phyloP scores from a whole-genome alignment of 2,888 invertebrate species.

The Petrophora chlorosata region DNA sequence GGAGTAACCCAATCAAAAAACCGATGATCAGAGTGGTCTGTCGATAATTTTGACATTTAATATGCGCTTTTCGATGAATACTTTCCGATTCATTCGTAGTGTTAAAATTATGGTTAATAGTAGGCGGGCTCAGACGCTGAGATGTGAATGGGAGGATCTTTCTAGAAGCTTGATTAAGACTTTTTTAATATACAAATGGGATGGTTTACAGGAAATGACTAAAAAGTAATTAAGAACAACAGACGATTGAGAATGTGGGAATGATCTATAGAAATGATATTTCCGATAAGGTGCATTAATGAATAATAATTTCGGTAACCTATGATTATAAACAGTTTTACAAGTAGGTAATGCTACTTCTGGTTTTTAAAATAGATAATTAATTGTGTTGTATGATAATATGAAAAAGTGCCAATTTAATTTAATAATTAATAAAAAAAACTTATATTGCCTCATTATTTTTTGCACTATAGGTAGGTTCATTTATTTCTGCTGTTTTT shows the following conservation, averaged over 20 bases:
- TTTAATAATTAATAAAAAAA: too few relatives aligned
- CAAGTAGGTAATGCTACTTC: constrained; percentile 5
- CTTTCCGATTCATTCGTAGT: constrained; percentile 34
- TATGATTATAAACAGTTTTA: constrained; percentile 10
- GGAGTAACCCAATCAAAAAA: too few relatives aligned
- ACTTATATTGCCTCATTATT: too few relatives aligned
- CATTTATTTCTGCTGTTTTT: too few relatives aligned
- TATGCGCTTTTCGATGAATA: too few relatives aligned
- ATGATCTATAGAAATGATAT: constrained; percentile 7
- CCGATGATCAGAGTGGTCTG: too few relatives aligned
- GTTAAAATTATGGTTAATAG: constrained; percentile 62
- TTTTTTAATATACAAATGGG: constrained; percentile 43
- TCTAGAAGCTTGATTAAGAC: constrained; percentile 59
- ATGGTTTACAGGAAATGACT: constrained; percentile 49
- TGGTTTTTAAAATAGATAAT: constrained; percentile 9
- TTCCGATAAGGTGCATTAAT: constrained; percentile 14
- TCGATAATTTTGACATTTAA: too few relatives aligned
- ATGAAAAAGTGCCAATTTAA: too few relatives aligned
- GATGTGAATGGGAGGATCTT: constrained; percentile 67
- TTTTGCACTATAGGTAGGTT: too few relatives aligned
- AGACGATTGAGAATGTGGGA: constrained; percentile 3
- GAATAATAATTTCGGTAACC: constrained; percentile 8
- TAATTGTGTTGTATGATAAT: constrained; percentile 13
- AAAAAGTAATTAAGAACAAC: constrained; percentile 30
- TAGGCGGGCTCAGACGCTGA: constrained; percentile 64